Conservation (phyloP, 2,797 vertebrate species). For the Heliangelus exortis region DNA sequence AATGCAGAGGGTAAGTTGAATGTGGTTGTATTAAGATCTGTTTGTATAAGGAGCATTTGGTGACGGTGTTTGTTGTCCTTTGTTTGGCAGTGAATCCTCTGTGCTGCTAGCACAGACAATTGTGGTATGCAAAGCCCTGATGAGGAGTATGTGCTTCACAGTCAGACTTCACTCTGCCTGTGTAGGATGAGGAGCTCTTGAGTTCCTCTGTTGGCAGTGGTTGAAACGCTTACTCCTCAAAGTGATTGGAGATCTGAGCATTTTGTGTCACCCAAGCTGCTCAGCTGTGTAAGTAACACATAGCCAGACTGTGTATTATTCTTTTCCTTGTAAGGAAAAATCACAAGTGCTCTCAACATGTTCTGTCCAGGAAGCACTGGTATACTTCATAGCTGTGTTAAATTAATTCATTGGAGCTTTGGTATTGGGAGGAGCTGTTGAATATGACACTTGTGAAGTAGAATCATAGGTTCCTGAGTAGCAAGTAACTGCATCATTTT, state of each 20-base stretch:
- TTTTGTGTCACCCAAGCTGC: rapidly evolving
- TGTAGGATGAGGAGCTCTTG: background rate
- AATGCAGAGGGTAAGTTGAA: background rate
- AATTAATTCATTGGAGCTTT: background rate
- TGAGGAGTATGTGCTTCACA: background rate
- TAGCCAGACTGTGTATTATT: background rate
- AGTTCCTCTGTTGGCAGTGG: background rate
- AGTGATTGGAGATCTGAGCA: background rate
- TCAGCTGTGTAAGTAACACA: background rate
- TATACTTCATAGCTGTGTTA: background rate
- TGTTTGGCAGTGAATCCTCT: background rate
- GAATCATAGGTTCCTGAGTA: background rate
- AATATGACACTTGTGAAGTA: background rate
- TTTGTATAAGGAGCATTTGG: background rate
- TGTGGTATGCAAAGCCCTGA: background rate
- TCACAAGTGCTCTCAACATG: background rate
- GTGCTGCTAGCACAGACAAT: background rate
- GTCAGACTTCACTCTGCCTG: background rate
- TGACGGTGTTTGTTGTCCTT: background rate
- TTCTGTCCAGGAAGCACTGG: background rate
- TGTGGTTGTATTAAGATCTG: background rate
- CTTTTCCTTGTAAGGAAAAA: background rate
- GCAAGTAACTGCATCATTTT: background rate
- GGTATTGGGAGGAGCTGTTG: background rate
- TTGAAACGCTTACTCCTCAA: background rate